These are phyloP conservation scores for Idaea straminata DNA, from an alignment of 2,888 invertebrate species.

Conservation along the genomic window DNA sequence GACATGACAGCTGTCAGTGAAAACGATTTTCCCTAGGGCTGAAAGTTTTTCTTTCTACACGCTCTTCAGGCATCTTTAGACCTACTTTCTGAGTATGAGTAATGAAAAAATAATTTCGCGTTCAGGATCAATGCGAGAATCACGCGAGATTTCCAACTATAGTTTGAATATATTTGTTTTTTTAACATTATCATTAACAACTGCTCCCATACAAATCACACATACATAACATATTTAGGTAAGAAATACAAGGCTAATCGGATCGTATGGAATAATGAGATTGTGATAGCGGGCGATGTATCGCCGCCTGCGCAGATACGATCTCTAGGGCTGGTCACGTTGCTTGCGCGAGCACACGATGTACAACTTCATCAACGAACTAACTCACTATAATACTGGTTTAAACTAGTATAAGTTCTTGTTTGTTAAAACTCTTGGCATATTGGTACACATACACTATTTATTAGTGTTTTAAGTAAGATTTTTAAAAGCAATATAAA, in stretches of 20 bases:
- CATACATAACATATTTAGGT: slow-evolving; percentile 36
- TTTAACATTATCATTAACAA: neutral
- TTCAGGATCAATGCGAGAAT: no score
- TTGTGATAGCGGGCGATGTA: slow-evolving; percentile 47
- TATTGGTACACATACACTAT: no score
- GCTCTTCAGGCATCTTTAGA: no score
- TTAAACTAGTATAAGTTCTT: neutral
- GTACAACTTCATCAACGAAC: slow-evolving; percentile 29
- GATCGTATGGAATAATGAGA: slow-evolving; percentile 55
- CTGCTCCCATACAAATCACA: slow-evolving; percentile 26
- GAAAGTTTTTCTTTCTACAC: no score
- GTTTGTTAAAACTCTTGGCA: no score
- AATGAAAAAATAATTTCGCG: no score
- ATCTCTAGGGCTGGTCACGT: slow-evolving; percentile 39
- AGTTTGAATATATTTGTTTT: neutral
- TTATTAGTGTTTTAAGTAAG: no score
- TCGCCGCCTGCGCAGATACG: slow-evolving; percentile 43
- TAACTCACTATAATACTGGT: neutral
- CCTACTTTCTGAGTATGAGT: no score
- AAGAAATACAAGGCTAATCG: slow-evolving; percentile 49
- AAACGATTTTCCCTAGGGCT: no score
- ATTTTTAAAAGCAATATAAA: no score
- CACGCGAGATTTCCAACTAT: no score
- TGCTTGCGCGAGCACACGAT: slow-evolving; percentile 25
- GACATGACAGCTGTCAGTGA: no score